Conservation (phyloP, 2,113 vertebrate genomes). For the Hassar affinis region DNA sequence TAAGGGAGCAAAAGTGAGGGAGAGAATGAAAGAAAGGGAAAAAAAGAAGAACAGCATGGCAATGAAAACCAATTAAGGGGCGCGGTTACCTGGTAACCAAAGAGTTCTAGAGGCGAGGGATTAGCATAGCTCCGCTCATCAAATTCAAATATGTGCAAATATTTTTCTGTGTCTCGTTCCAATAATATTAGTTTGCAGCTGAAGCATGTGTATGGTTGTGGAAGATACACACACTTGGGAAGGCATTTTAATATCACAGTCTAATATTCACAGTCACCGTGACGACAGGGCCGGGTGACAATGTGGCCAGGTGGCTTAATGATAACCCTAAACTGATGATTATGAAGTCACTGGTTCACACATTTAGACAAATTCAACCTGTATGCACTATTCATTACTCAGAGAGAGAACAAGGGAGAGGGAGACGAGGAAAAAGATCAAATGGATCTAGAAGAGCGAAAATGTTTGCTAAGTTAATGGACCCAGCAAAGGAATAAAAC, state of each 20-base stretch:
- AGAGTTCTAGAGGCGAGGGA: slow-evolving; percentile 58
- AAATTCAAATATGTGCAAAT: slow-evolving; percentile 61
- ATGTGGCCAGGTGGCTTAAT: slow-evolving; percentile 45
- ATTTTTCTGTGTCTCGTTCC: slow-evolving; percentile 35
- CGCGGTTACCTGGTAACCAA: slow-evolving; percentile 68
- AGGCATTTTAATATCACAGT: slow-evolving; percentile 63
- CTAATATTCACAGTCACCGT: slow-evolving; percentile 44
- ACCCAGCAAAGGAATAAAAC: not conserved
- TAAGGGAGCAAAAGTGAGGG: slow-evolving; percentile 12
- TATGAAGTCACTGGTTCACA: slow-evolving; percentile 11
- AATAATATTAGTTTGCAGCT: slow-evolving; percentile 37
- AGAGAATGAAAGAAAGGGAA: not conserved
- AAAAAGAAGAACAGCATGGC: slow-evolving; percentile 33
- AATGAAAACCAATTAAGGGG: slow-evolving; percentile 58
- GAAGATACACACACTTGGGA: slow-evolving; percentile 46
- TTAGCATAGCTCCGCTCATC: slow-evolving; percentile 55
- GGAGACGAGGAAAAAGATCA: not conserved
- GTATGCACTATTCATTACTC: slow-evolving; percentile 38
- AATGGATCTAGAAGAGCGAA: not conserved
- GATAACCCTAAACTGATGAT: slow-evolving; percentile 5
- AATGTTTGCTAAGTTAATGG: slow-evolving; percentile 5
- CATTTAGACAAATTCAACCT: slow-evolving; percentile 16
- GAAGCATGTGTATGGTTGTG: slow-evolving; percentile 35
- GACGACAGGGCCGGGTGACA: slow-evolving; percentile 29
- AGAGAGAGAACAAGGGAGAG: slow-evolving; percentile 23